Evolutionary conservation across 2,888 invertebrate genomes (phyloP).

Genomic region (Epinotia bilunana): DNA sequence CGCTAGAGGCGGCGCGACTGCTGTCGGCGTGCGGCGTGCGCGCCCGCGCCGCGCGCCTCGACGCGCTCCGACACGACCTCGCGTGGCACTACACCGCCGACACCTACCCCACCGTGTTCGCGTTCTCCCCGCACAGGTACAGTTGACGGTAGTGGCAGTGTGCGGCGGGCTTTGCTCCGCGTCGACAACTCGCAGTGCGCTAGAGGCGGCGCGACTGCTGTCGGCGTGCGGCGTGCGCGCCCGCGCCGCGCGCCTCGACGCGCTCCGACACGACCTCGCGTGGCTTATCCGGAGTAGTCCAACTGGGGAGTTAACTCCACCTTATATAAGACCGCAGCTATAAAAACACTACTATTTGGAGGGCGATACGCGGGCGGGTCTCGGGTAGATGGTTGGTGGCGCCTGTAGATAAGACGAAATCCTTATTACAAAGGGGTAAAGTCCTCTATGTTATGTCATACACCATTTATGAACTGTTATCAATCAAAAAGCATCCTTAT

Average conservation of each 20-base stretch:
- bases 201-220: conserved; percentile 86
- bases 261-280: conserved; percentile 91
- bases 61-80: conserved; percentile 92
- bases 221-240: conserved; percentile 70
- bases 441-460: no score
- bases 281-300: conserved; percentile 82
- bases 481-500: background rate
- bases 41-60: conserved; percentile 86
- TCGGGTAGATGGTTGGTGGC: no score
- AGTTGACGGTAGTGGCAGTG: conserved; percentile 19
- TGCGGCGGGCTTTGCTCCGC: conserved; percentile 92
- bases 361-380: no score
- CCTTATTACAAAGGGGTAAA: no score
- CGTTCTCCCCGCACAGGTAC: conserved; percentile 86
- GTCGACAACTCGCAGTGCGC: conserved; percentile 87
- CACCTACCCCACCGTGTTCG: conserved; percentile 91
- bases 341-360: no score
- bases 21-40: conserved; percentile 77
- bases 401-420: no score
- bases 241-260: conserved; percentile 88
- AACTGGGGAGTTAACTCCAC: no score
- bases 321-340: no score
- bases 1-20: conserved; percentile 86
- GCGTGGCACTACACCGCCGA: conserved; percentile 94
- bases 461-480: background rate